Evolutionary conservation across 1,140 invertebrate genomes (phyloP).

Genomic region (Papilio polytes): DNA sequence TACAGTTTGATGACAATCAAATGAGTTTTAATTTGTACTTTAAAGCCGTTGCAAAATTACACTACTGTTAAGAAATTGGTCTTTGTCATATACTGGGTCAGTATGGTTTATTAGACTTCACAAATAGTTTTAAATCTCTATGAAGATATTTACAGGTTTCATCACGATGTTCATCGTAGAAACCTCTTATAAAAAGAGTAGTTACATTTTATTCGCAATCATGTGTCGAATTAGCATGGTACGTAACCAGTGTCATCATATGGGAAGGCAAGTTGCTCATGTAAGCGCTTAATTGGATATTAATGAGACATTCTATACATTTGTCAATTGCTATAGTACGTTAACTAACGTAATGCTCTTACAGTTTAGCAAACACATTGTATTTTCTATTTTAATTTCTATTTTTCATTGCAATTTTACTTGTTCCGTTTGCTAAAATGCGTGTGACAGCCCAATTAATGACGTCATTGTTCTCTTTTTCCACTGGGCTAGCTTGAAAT

Average conservation of each 20-base stretch:
- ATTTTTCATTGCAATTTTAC: conserved; percentile 30
- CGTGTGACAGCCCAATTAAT: too few relatives aligned
- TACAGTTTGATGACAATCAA: too few relatives aligned
- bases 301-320: conserved; percentile 48
- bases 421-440: too few relatives aligned
- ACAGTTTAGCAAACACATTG: background rate
- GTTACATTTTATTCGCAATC: background rate
- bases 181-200: background rate
- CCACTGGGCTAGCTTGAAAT: too few relatives aligned
- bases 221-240: conserved; percentile 22
- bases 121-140: background rate
- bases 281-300: conserved; percentile 49
- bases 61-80: too few relatives aligned
- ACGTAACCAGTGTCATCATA: conserved; percentile 47
- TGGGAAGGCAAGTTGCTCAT: conserved; percentile 40
- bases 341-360: background rate
- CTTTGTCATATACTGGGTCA: too few relatives aligned
- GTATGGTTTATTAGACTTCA: background rate
- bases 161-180: background rate
- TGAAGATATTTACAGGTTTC: background rate
- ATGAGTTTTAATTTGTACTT: background rate
- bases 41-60: too few relatives aligned
- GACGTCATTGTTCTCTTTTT: too few relatives aligned
- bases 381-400: background rate
- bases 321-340: conserved; percentile 40